Evolutionary conservation across 37 sponge, comb jelly and placozoan species (phyloP).

Genomic region (Halichondria panicea): DNA sequence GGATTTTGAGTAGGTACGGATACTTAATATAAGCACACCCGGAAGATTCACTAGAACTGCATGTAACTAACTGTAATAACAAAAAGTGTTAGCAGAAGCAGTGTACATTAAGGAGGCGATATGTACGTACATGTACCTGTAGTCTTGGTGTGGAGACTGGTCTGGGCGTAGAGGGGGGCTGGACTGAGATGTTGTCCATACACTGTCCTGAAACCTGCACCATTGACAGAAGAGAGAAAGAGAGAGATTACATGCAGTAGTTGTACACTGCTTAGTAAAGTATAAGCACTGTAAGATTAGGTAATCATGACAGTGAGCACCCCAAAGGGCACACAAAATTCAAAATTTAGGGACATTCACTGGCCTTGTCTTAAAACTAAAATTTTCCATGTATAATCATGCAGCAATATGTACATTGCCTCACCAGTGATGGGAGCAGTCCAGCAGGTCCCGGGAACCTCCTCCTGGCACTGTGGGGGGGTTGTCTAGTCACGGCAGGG

Average conservation of each 20-base stretch:
- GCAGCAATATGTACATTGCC: too few relatives aligned
- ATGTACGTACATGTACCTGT: too few relatives aligned
- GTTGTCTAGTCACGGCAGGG: not conserved
- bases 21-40: too few relatives aligned
- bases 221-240: not conserved
- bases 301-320: too few relatives aligned
- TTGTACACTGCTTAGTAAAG: not conserved
- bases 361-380: too few relatives aligned
- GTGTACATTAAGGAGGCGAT: too few relatives aligned
- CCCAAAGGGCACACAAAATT: not conserved
- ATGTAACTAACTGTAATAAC: too few relatives aligned
- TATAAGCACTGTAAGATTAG: too few relatives aligned
- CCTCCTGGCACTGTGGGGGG: not conserved
- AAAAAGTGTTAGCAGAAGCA: too few relatives aligned
- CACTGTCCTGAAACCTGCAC: slow-evolving; percentile 31
- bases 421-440: slow-evolving; percentile 35
- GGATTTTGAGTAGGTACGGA: not conserved
- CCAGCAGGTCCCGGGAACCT: slow-evolving; percentile 62
- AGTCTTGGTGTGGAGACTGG: slow-evolving; percentile 20
- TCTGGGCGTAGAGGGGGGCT: slow-evolving; percentile 10
- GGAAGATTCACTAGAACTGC: too few relatives aligned
- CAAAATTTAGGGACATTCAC: not conserved
- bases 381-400: too few relatives aligned
- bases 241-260: not conserved
- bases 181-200: slow-evolving; percentile 1